These are phyloP conservation scores for Nanorana parkeri DNA, from an alignment of 2,113 vertebrate genomes.

Conservation along the genomic window DNA sequence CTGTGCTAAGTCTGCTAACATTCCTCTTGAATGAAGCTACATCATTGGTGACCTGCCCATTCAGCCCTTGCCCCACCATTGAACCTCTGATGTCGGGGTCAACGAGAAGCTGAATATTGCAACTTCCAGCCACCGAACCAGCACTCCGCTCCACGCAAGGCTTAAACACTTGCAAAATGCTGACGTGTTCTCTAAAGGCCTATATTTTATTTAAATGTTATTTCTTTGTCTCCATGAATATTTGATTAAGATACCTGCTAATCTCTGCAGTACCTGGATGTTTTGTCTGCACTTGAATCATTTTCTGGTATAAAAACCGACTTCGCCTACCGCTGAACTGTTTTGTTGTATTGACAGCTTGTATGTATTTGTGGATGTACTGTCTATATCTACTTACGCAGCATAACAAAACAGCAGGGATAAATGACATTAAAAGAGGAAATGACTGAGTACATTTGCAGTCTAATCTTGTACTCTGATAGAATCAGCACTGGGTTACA, in stretches of 20 bases:
- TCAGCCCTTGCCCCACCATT: not conserved
- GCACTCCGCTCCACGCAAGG: slow-evolving; percentile 24
- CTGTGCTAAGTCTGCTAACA: too few species aligned
- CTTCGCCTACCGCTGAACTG: not conserved
- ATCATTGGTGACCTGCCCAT: too few species aligned
- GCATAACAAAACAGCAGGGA: too few species aligned
- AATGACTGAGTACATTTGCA: not conserved
- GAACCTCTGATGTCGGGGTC: slow-evolving; percentile 9
- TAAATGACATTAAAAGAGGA: not conserved
- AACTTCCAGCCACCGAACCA: not conserved
- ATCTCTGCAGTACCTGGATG: slow-evolving; percentile 77
- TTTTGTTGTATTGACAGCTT: not conserved
- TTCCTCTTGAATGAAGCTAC: too few species aligned
- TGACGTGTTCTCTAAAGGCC: slow-evolving; percentile 70
- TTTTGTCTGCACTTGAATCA: slow-evolving; percentile 82
- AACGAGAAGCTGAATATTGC: not conserved
- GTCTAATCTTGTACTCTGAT: too few species aligned
- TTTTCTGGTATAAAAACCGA: slow-evolving; percentile 84
- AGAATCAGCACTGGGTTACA: too few species aligned
- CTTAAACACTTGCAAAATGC: slow-evolving; percentile 64
- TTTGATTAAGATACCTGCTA: slow-evolving; percentile 78
- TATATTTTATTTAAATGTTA: slow-evolving; percentile 87
- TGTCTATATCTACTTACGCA: not conserved
- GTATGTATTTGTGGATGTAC: not conserved
- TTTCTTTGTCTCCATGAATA: slow-evolving; percentile 85